Conservation (phyloP, 2,113 vertebrate species). For the Columbina picui region DNA sequence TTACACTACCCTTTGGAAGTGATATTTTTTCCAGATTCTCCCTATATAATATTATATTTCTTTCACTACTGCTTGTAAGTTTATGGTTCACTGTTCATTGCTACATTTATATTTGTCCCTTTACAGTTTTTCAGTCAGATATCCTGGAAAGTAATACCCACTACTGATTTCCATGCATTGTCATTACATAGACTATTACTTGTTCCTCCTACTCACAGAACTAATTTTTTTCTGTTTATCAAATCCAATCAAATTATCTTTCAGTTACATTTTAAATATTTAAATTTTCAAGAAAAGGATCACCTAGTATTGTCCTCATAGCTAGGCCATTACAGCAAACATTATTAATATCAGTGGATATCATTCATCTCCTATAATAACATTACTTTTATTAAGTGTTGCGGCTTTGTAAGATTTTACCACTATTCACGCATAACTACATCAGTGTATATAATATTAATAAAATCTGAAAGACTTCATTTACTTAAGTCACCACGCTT, state of each 20-base stretch:
- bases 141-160: not conserved
- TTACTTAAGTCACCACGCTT: not conserved
- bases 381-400: not conserved
- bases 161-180: not conserved
- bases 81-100: not conserved
- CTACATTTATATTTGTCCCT: not conserved
- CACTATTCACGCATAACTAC: not conserved
- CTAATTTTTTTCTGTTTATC: not conserved
- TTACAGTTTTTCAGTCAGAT: not conserved
- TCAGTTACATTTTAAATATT: not conserved
- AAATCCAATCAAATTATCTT: not conserved
- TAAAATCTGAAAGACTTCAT: not conserved
- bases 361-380: not conserved
- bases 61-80: too few species aligned
- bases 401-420: not conserved
- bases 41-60: not conserved
- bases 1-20: not conserved
- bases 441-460: not conserved
- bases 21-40: not conserved
- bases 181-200: not conserved
- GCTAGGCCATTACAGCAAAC: not conserved
- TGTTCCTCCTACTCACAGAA: not conserved
- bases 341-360: not conserved
- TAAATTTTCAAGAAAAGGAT: not conserved
- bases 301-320: not conserved